Conservation (phyloP, 2,113 vertebrate species). For the Brachypteracias leptosomus region DNA sequence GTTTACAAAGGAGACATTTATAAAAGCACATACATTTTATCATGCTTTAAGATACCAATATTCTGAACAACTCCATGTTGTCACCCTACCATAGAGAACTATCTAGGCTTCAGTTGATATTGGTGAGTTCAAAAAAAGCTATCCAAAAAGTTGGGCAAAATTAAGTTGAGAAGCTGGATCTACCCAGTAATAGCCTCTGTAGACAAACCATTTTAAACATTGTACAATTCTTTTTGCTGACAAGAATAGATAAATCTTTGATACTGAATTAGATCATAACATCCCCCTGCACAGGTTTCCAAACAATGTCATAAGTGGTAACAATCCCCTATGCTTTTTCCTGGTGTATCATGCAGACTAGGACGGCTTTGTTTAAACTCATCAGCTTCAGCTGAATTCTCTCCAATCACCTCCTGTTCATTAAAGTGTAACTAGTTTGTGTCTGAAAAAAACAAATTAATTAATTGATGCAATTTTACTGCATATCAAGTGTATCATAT, state of each 20-base stretch:
- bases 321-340: not conserved
- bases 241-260: not conserved
- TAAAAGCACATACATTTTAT: not conserved
- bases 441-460: not conserved
- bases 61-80: not conserved
- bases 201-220: not conserved
- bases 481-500: not conserved
- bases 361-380: not conserved
- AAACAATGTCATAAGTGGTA: not conserved
- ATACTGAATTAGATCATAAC: not conserved
- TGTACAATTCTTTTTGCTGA: not conserved
- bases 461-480: not conserved
- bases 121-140: not conserved
- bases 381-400: constrained; percentile 8
- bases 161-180: not conserved
- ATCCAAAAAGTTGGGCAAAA: not conserved
- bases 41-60: not conserved
- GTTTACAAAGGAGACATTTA: not conserved
- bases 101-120: not conserved
- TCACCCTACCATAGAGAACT: not conserved
- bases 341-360: not conserved
- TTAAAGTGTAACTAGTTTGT: not conserved
- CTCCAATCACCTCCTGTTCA: not conserved
- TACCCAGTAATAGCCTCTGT: not conserved
- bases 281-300: not conserved